Base-by-base conservation (phyloP, 1,140 invertebrate species). In the Protaetia brevitarsis region DNA sequence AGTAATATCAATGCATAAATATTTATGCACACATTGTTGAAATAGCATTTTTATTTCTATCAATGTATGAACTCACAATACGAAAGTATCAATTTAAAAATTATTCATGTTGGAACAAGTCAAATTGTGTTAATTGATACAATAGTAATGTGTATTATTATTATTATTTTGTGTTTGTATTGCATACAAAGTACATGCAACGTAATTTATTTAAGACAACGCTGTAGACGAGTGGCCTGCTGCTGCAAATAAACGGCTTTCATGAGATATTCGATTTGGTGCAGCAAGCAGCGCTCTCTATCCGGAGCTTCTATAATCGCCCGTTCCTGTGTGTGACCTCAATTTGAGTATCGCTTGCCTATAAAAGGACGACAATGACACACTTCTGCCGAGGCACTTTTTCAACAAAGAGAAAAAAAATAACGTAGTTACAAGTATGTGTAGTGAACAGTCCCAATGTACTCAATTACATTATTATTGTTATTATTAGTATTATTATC, bases 361-460 rank as follows among this genome's bases (percentile, higher is more conserved):
- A 51, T 51, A 51, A 19, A 51, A 51, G 41, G 41, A 51, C 41
- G 41, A 51, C 41, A 51, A 51, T 51, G 41, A 51, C 41, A 51
- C 41, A 51, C 41, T 51, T 51, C 41, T 51, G 41, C 41, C n/a
- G 41, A 51, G 26, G 41, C 16, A 51, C 41, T 51, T 23, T 23
- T 51, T 51, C 41, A 51, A 51, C 41, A 51, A 51, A 51, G 41
- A 6, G n/a, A n/a, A n/a, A n/a, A 51, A 19, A 51, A 23, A 51
- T 51, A 51, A 16, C 13, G 19, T 51, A 51, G 21, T 23, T 10
- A 19, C 26, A 45, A 5, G 13, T 34, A n/a, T 34, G 13, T 6
- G 4, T 34, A n/a, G 8, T 11, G 1, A 34, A n/a, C 31, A 8
- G 31, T 11, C 31, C 8, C 8, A n/a, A 2, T 34, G 31, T n/a